phyloP scores from a whole-genome alignment of 2,797 vertebrate genomes.

The Poeciliopsis infans region DNA sequence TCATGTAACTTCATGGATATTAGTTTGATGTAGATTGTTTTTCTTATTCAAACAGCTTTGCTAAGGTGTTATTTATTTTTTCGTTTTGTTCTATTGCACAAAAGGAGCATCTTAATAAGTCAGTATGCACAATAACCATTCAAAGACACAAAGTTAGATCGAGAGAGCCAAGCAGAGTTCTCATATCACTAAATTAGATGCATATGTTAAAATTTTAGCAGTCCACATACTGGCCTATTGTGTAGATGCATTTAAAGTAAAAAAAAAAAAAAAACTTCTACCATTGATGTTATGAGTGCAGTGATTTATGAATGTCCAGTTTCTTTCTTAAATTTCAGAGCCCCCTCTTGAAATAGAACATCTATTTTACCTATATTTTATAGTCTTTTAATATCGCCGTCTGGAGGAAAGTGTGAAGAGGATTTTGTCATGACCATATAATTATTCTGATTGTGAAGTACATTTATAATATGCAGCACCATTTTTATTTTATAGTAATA shows the following conservation, averaged over 20 bases:
- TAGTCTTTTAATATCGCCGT: background rate
- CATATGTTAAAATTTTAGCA: slow-evolving; percentile 37
- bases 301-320: slow-evolving; percentile 65
- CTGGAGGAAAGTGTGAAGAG: background rate
- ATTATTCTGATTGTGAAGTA: background rate
- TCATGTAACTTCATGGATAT: background rate
- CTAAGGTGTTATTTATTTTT: background rate
- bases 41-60: background rate
- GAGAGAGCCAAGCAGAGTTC: background rate
- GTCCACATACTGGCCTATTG: slow-evolving; percentile 15
- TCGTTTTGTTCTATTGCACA: background rate
- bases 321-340: slow-evolving; percentile 35
- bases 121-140: slow-evolving; percentile 20
- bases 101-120: slow-evolving; percentile 1
- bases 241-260: slow-evolving; percentile 58
- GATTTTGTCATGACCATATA: background rate
- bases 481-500: background rate
- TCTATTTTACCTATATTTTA: slow-evolving; percentile 19
- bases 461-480: background rate
- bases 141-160: slow-evolving; percentile 12
- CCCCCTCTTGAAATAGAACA: slow-evolving; percentile 22
- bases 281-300: slow-evolving; percentile 41
- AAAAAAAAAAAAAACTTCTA: slow-evolving; percentile 66
- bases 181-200: slow-evolving; percentile 18
- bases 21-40: background rate